Conservation (phyloP, 2,888 invertebrate genomes). For the Eupithecia subumbrata region DNA sequence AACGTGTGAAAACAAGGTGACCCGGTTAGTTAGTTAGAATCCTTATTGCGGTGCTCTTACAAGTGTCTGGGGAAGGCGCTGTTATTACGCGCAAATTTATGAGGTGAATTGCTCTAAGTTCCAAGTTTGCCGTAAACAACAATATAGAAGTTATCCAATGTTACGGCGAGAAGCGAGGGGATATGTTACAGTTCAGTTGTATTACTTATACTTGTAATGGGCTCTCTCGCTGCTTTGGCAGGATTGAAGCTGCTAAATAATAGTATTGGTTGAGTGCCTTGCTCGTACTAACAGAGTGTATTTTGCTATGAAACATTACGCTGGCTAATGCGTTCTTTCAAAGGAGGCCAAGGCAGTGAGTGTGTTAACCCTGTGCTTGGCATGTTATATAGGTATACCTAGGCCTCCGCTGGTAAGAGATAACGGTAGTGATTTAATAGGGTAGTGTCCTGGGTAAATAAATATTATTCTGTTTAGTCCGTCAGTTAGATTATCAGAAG, state of each 20-base stretch:
- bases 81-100: slow-evolving; percentile 82
- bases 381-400: too few species aligned
- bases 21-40: slow-evolving; percentile 65
- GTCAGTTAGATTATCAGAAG: too few species aligned
- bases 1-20: slow-evolving; percentile 48
- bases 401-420: too few species aligned
- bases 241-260: background rate
- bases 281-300: background rate
- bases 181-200: slow-evolving; percentile 13
- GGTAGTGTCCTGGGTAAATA: too few species aligned
- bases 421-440: background rate
- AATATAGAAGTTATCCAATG: slow-evolving; percentile 78
- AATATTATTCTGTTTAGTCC: too few species aligned
- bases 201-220: slow-evolving; percentile 10
- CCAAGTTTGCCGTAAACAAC: slow-evolving; percentile 80
- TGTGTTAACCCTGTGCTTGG: background rate
- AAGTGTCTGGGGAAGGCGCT: slow-evolving; percentile 79
- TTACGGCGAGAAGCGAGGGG: slow-evolving; percentile 52
- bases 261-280: background rate
- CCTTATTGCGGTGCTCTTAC: slow-evolving; percentile 74
- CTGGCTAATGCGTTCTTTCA: background rate
- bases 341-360: background rate
- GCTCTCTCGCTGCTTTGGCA: background rate
- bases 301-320: background rate
- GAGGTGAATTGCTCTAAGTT: slow-evolving; percentile 78